phyloP scores from a whole-genome alignment of 2,797 vertebrate genomes.

The Galaxias olidus region DNA sequence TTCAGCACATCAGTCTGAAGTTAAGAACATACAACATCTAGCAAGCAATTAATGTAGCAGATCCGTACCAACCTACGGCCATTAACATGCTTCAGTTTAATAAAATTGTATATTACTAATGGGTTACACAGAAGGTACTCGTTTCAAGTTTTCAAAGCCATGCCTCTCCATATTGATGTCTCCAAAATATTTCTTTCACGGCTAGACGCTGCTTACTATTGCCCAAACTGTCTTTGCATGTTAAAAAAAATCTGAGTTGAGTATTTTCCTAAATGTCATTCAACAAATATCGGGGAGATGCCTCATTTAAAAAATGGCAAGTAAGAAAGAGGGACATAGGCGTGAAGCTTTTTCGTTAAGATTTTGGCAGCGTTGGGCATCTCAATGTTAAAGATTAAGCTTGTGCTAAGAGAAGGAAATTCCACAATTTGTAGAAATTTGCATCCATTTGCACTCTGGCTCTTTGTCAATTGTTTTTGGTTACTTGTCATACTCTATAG shows the following conservation, averaged over 20 bases:
- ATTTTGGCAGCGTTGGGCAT: slow-evolving; percentile 62
- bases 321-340: slow-evolving; percentile 30
- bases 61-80: not conserved
- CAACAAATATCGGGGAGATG: slow-evolving; percentile 49
- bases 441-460: slow-evolving; percentile 77
- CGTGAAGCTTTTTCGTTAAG: slow-evolving; percentile 35
- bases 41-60: not conserved
- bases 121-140: slow-evolving; percentile 38
- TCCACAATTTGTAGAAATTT: slow-evolving; percentile 74
- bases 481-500: slow-evolving; percentile 65
- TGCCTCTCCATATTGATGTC: slow-evolving; percentile 43
- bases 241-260: slow-evolving; percentile 59
- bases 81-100: slow-evolving; percentile 26
- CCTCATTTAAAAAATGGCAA: slow-evolving; percentile 47
- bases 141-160: slow-evolving; percentile 47
- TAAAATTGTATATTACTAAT: slow-evolving; percentile 10
- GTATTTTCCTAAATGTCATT: slow-evolving; percentile 53
- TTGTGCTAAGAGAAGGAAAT: slow-evolving; percentile 69
- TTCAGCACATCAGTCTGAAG: slow-evolving; percentile 1
- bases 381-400: slow-evolving; percentile 67
- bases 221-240: slow-evolving; percentile 71
- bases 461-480: slow-evolving; percentile 73
- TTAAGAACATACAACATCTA: not conserved
- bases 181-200: slow-evolving; percentile 40
- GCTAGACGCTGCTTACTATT: slow-evolving; percentile 30